phyloP scores from a whole-genome alignment of 2,113 vertebrate species.

The Chunga burmeisteri region DNA sequence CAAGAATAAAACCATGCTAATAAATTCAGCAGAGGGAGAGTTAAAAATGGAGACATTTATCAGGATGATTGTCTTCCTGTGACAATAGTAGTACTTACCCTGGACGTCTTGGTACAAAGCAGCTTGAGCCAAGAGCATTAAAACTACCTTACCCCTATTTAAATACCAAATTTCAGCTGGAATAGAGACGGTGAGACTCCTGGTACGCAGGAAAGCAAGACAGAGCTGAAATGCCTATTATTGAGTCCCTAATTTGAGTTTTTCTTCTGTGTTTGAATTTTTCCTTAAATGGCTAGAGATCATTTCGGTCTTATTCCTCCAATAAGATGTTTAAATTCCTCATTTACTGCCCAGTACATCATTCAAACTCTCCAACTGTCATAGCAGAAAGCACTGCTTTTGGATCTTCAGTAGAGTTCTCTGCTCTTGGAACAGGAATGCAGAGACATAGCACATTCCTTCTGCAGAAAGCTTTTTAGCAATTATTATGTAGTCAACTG shows the following conservation, averaged over 20 bases:
- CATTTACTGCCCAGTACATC: background rate
- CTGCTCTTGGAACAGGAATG: background rate
- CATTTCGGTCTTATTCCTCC: background rate
- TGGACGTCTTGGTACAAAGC: background rate
- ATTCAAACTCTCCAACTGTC: background rate
- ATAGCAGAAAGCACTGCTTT: background rate
- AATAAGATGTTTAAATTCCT: background rate
- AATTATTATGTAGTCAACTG: background rate
- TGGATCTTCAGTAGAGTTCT: background rate
- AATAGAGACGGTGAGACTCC: background rate
- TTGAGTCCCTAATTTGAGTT: background rate
- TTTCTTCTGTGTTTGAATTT: background rate
- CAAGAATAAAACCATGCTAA: background rate
- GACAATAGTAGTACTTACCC: background rate
- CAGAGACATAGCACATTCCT: background rate
- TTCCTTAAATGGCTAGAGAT: background rate
- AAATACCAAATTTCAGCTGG: background rate
- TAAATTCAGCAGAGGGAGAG: background rate
- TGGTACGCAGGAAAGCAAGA: background rate
- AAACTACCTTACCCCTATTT: background rate
- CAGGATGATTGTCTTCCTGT: background rate
- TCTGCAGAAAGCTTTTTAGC: background rate
- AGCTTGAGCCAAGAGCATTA: background rate
- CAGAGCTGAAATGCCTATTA: background rate
- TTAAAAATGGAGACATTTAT: background rate